Evolutionary conservation across 2,113 vertebrate genomes (phyloP), one percentile per base, ranked within the genome.

Genomic region (Cacatua alba): DNA sequence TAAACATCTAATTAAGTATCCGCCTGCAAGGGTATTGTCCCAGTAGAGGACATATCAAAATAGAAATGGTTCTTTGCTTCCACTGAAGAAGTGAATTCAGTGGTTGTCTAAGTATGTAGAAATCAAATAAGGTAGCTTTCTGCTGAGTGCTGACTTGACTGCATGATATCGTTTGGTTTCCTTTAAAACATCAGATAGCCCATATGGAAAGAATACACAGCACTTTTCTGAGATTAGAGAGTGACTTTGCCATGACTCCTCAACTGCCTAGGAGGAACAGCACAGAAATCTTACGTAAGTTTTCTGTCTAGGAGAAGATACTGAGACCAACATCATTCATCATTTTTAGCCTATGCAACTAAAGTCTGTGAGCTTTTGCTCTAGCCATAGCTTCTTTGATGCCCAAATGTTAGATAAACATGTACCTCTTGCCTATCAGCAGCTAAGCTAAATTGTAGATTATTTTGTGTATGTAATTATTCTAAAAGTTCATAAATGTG

Each of bases 231-330:
- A 70, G 64, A 49, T 74, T 52, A 75, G 41, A 69, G 48, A 48
- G 52, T 88, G 91, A 95, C 95, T 92, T 95, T 92, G 77, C 25
- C 21, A 11, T 92, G 86, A 82, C 94, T 95, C 57, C 48, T 87
- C 15, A 69, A 8, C 31, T 90, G 24, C 19, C 3, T 7, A 62
- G 49, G n/a, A 70, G 33, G 41, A 94, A 33, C 53, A 84, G 49
- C 62, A 44, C 39, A 71, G 80, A 82, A 65, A 67, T 91, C 53
- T 81, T 37, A 85, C 62, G 12, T 48, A 85, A 91, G 20, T 53
- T 69, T 74, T 85, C 57, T 91, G 26, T 46, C 29, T 41, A 2
- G 3, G 29, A 92, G 70, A 82, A 69, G 46, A 65, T 29, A 18
- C 68, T 91, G 71, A 92, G 18, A 74, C 17, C 37, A 72, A n/a